These are phyloP conservation scores for Aporophyla nigra DNA, from an alignment of 2,888 invertebrate genomes.

Conservation along the genomic window DNA sequence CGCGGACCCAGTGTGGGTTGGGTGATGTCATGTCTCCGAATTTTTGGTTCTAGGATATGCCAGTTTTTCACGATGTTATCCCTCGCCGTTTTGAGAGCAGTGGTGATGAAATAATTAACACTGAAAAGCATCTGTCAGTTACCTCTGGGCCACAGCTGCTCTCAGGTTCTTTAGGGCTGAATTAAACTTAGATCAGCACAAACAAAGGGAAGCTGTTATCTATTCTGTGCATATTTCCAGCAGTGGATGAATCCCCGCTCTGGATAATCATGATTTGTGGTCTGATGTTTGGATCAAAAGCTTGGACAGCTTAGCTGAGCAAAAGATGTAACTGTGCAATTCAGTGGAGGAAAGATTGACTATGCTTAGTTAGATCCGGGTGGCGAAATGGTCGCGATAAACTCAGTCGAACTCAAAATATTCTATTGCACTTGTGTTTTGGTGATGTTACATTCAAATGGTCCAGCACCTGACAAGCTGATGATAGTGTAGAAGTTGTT, in stretches of 20 bases:
- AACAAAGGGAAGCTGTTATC: neutral
- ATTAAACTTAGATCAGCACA: neutral
- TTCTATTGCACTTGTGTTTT: neutral
- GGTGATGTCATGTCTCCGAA: no score
- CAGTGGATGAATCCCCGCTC: neutral
- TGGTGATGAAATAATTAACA: no score
- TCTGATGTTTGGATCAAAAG: neutral
- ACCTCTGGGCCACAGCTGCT: no score
- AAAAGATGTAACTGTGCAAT: neutral
- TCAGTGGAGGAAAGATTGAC: neutral
- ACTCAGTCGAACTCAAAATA: neutral
- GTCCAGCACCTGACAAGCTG: neutral
- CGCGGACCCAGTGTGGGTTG: no score
- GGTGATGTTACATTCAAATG: neutral
- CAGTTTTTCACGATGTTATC: no score
- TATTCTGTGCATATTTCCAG: neutral
- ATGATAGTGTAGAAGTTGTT: neutral
- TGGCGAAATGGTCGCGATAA: neutral
- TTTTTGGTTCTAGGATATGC: no score
- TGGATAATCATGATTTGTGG: neutral
- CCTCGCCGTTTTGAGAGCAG: no score
- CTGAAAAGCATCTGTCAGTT: no score
- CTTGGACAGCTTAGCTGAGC: neutral
- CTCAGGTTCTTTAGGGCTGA: neutral
- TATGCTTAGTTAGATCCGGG: no score